Conservation (phyloP, 2,113 vertebrate genomes). For the Parotia lawesii region DNA sequence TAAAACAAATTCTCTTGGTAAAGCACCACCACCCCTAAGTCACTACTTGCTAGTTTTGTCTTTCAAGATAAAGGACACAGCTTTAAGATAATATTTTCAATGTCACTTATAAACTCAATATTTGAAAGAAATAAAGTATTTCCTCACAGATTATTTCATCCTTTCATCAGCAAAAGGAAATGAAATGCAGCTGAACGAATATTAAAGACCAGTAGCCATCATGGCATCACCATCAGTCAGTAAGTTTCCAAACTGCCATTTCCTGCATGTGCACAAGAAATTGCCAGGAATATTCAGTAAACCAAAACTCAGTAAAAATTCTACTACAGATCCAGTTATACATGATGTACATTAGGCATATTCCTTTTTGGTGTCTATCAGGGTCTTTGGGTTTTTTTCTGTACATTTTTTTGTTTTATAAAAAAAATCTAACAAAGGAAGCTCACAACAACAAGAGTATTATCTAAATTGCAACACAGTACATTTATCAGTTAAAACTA, state of each 20-base stretch:
- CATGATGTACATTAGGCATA: constrained; percentile 32
- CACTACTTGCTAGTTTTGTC: constrained; percentile 39
- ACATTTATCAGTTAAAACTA: constrained; percentile 10
- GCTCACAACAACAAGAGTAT: neutral
- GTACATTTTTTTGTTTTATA: constrained; percentile 24
- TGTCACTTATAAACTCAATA: constrained; percentile 15
- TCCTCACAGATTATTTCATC: constrained; percentile 8
- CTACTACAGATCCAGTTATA: constrained; percentile 22
- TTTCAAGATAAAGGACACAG: constrained; percentile 2
- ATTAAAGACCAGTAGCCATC: constrained; percentile 28
- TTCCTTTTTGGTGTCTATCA: constrained; percentile 67
- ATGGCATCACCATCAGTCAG: neutral
- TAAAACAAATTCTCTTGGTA: constrained; percentile 17
- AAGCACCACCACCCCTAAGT: neutral
- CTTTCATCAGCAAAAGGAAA: constrained; percentile 39
- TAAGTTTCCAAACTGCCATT: neutral
- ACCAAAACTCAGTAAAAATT: neutral
- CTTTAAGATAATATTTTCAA: neutral
- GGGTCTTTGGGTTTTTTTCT: constrained; percentile 75
- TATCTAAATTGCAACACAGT: neutral
- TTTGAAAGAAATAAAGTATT: constrained; percentile 37
- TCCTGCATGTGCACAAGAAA: constrained; percentile 13
- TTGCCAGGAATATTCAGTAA: neutral
- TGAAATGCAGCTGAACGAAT: neutral
- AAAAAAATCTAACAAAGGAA: constrained; percentile 20